phyloP scores from a whole-genome alignment of 1,140 invertebrate genomes.

The Papilio glaucus region DNA sequence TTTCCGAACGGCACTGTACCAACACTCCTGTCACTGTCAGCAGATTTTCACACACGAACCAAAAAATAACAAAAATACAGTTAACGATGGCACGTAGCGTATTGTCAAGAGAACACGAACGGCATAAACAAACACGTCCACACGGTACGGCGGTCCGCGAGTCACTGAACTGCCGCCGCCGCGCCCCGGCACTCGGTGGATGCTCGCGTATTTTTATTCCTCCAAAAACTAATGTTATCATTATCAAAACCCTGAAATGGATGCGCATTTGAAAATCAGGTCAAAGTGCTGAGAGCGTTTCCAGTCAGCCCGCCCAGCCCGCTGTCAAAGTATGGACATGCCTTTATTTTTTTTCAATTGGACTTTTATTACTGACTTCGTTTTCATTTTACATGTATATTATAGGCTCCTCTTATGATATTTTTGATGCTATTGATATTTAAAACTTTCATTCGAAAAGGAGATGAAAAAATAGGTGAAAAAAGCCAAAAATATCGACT shows the following conservation, averaged over 20 bases:
- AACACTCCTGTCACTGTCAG: slow-evolving; percentile 65
- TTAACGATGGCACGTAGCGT: slow-evolving; percentile 23
- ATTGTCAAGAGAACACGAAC: slow-evolving; percentile 44
- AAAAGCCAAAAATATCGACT: background rate
- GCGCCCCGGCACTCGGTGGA: slow-evolving; percentile 58
- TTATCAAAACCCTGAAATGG: slow-evolving; percentile 71
- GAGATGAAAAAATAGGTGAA: too few species aligned
- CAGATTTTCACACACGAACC: slow-evolving; percentile 56
- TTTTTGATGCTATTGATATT: too few species aligned
- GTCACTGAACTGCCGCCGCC: slow-evolving; percentile 72
- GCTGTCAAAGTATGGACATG: slow-evolving; percentile 3
- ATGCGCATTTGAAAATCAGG: slow-evolving; percentile 65
- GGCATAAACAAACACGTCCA: slow-evolving; percentile 49
- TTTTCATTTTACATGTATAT: background rate
- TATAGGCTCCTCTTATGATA: too few species aligned
- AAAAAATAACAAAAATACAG: slow-evolving; percentile 41
- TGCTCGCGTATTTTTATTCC: slow-evolving; percentile 64
- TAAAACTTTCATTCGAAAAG: background rate
- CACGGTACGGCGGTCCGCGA: slow-evolving; percentile 55
- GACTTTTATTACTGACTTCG: background rate
- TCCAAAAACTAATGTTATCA: slow-evolving; percentile 57
- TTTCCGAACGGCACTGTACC: slow-evolving; percentile 46
- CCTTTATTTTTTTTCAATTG: background rate
- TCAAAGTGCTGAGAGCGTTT: slow-evolving; percentile 58
- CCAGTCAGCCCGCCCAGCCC: background rate